Evolutionary conservation across 2,797 vertebrate species (phyloP), one percentile per base, ranked within the genome.

Genomic region (Acipenser oxyrinchus): DNA sequence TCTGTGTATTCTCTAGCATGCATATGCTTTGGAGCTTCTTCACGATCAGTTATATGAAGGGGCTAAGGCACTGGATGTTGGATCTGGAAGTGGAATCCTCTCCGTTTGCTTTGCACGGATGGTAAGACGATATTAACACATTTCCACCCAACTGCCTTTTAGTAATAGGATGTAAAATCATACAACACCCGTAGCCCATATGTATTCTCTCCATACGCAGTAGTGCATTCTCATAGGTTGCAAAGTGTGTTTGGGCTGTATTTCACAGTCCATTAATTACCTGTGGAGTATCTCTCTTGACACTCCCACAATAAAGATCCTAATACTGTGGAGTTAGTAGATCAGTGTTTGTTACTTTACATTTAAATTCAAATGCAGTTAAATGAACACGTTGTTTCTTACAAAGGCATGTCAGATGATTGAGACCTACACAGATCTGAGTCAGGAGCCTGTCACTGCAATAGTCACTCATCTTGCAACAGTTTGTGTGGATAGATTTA

Each of bases 81-180:
- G 97, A 73, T 99, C 96, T 15, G 97, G 97, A 84, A 98, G 96
- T 75, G 96, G 97, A 69, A 98, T 99, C 81, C 91, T 99, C 70
- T 96, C 95, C 0, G 93, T 85, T 5, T 99, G 97, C 82, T 99
- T 99, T 77, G 90, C 97, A 37, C 89, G 96, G 81, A 99, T 99
- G 97, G 97, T 99, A 86, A 95, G 93, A 80, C 68, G 74, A 51
- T 74, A 68, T 5, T n/a, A 79, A 70, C 1, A 37, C 1, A 8
- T 48, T 61, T 37, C 37, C 37, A 37, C 37, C 5, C 37, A 37
- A 37, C 37, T 37, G 37, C 37, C 37, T 37, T 37, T 37, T 37
- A 37, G 37, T 37, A 37, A 37, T 37, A 37, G 37, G 37, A 37
- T 37, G 37, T 37, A 37, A 37, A 37, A 37, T 37, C 37, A 37